Base-by-base conservation (phyloP, 1,140 invertebrate genomes). In the Caenorhabditis brenneri region DNA sequence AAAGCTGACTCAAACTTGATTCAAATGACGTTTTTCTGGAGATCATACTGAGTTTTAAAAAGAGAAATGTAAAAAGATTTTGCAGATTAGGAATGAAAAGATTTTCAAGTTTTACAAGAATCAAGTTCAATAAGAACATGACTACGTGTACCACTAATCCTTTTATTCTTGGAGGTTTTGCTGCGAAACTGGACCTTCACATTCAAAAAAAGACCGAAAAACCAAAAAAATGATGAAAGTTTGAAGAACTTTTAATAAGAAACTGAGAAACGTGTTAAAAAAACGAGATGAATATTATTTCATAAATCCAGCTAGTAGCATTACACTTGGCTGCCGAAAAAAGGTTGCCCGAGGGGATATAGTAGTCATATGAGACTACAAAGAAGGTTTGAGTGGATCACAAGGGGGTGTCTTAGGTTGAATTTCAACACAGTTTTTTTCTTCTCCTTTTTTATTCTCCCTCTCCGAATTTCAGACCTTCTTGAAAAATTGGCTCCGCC, bases 291-390 rank as follows among this genome's bases (percentile, higher is more conserved):
- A 33, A 22, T 74, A 74, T 74, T 42, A 74, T 74, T 74, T 65
- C 58, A 74, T 74, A 46, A 74, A 46, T 74, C 36, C 65, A 46
- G 46, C 36, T 39, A 46, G 36, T 42, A 33, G 58, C 53, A 0
- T n/a, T 29, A 74, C 65, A 74, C 36, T 74, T 74, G 65, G 36
- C 36, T 31, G 36, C 22, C 65, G n/a, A 74, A 74, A 74, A 74
- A 74, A 74, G 65, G 65, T 74, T 74, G 65, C 65, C 65, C 5
- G 65, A 39, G 65, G 65, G 65, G 33, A 74, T 74, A 39, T 74
- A 74, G 65, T 74, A 74, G 65, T 74, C 65, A 74, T 74, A 74
- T 74, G 65, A 74, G 65, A 74, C 65, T 74, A 74, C 36, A 74
- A 46, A 42, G 65, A 74, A 74, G 65, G 65, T 42, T 74, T 42